A percentile compares a stretch with the other conserved stretches of the same genome.
These are phyloP conservation scores for Trichonephila inaurata DNA, from an alignment of 1,140 invertebrate genomes.

Conservation along the genomic window DNA sequence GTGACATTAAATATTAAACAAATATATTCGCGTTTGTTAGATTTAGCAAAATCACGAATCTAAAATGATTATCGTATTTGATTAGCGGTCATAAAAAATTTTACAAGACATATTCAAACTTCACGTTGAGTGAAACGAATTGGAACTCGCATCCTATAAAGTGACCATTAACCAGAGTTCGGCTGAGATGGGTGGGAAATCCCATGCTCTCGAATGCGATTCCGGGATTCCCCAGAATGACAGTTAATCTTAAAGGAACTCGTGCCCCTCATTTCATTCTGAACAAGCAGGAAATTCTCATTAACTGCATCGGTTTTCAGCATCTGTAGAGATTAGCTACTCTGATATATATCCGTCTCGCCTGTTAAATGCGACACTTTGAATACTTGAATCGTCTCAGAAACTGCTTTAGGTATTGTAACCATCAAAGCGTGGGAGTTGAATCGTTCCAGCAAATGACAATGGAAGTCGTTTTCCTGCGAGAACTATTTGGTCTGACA, in stretches of 20 bases:
- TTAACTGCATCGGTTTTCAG: conserved; percentile 14
- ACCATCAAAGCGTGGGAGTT: not conserved
- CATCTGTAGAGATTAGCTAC: not conserved
- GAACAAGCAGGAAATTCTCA: conserved; percentile 12
- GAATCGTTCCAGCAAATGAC: conserved; percentile 23
- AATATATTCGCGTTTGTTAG: too few relatives aligned
- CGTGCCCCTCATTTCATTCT: conserved; percentile 10
- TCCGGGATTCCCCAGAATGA: not conserved
- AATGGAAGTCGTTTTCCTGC: conserved; percentile 15
- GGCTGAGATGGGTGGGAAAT: not conserved
- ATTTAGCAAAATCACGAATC: too few relatives aligned
- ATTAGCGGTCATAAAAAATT: not conserved
- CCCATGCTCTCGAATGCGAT: not conserved
- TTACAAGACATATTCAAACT: not conserved
- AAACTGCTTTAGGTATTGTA: not conserved
- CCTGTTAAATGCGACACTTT: conserved; percentile 50
- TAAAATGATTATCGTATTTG: not conserved
- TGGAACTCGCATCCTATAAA: not conserved
- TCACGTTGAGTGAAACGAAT: not conserved
- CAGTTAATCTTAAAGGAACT: conserved; percentile 44
- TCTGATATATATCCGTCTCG: conserved; percentile 20
- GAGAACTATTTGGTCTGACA: conserved; percentile 34
- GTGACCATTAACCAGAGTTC: not conserved
- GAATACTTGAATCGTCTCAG: conserved; percentile 8
- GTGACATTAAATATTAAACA: too few relatives aligned